Conservation (phyloP, 2,888 invertebrate species). For the Antheraea assamensis region DNA sequence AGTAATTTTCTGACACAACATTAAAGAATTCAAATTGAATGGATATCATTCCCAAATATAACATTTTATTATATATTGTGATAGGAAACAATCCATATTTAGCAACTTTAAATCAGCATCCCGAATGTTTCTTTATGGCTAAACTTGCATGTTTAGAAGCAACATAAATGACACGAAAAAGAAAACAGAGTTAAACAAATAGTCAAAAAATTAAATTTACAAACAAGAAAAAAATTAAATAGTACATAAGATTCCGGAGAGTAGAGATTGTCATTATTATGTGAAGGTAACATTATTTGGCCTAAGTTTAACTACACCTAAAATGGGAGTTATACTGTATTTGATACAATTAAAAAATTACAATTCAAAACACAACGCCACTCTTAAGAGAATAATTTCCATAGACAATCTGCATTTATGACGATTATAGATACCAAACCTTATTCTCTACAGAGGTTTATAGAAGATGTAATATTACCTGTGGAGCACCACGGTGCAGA, state of each 20-base stretch:
- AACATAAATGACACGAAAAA: too few relatives aligned
- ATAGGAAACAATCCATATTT: background rate
- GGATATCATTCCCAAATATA: background rate
- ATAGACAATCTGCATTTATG: background rate
- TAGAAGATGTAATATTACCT: slow-evolving; percentile 60
- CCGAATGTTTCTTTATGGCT: too few relatives aligned
- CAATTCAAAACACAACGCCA: background rate
- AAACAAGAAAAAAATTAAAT: too few relatives aligned
- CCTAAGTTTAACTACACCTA: too few relatives aligned
- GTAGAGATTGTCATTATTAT: too few relatives aligned
- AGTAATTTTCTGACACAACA: background rate
- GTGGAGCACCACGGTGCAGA: slow-evolving; percentile 91
- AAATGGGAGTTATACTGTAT: too few relatives aligned
- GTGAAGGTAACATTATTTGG: too few relatives aligned
- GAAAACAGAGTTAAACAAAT: too few relatives aligned
- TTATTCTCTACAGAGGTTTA: background rate
- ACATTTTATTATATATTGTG: background rate
- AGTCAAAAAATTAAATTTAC: too few relatives aligned
- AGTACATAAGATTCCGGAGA: too few relatives aligned
- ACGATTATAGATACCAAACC: background rate
- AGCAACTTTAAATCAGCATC: too few relatives aligned
- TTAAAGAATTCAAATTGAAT: background rate
- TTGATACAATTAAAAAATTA: background rate
- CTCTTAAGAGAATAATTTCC: background rate
- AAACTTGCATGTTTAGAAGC: too few relatives aligned